phyloP scores from a whole-genome alignment of 1,140 invertebrate species.

The Polypedilum pembai region DNA sequence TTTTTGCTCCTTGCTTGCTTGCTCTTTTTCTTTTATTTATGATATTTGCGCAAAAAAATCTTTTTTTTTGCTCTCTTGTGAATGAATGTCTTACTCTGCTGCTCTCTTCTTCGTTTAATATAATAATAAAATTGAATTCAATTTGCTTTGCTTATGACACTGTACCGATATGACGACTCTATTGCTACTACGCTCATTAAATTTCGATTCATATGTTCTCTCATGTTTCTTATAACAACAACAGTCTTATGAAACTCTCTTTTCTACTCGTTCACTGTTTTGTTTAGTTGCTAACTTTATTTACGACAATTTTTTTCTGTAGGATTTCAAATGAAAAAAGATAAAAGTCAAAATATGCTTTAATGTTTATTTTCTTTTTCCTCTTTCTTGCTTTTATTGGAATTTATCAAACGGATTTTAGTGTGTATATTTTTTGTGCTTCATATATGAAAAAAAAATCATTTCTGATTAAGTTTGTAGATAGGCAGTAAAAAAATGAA shows the following conservation, averaged over 20 bases:
- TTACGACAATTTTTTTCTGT: no score
- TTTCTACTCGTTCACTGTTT: neutral
- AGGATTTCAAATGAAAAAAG: no score
- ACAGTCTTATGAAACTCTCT: neutral
- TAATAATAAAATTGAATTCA: constrained; percentile 21
- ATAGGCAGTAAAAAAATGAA: no score
- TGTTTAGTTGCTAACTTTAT: neutral
- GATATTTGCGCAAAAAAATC: no score
- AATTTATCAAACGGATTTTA: no score
- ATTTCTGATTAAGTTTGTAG: no score
- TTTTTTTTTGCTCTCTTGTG: constrained; percentile 8
- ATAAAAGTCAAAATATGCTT: no score
- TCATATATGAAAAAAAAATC: no score
- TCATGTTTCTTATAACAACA: neutral
- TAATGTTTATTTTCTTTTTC: no score
- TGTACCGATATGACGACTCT: neutral
- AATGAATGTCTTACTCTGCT: neutral
- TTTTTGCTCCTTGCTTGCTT: neutral
- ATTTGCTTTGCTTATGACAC: constrained; percentile 10
- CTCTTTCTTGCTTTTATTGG: no score
- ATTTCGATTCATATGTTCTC: neutral
- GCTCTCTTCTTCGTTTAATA: neutral
- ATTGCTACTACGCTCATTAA: neutral
- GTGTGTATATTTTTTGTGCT: no score
- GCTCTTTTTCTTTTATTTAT: neutral